phyloP scores from a whole-genome alignment of 2,797 vertebrate genomes.

The Cottoperca gobio region DNA sequence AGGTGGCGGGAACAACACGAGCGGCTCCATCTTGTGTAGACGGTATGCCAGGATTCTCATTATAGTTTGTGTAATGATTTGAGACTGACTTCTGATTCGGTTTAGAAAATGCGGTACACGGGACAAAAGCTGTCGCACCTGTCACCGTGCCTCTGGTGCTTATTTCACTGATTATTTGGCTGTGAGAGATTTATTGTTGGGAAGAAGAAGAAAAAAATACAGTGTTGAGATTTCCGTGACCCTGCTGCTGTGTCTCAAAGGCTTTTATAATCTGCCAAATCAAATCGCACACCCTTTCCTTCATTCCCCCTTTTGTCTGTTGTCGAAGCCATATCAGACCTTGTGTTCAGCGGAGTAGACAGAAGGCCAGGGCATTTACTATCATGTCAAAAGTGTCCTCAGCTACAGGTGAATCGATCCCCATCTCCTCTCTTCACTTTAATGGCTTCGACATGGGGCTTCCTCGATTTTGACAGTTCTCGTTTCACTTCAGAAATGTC shows the following conservation, averaged over 20 bases:
- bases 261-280: slow-evolving; percentile 46
- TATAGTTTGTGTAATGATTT: slow-evolving; percentile 48
- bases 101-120: slow-evolving; percentile 18
- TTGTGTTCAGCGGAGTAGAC: slow-evolving; percentile 51
- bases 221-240: background rate
- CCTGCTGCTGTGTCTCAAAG: background rate
- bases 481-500: slow-evolving; percentile 65
- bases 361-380: slow-evolving; percentile 79
- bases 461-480: slow-evolving; percentile 70
- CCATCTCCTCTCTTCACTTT: slow-evolving; percentile 67
- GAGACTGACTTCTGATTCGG: slow-evolving; percentile 42
- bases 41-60: slow-evolving; percentile 83
- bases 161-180: slow-evolving; percentile 35
- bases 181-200: slow-evolving; percentile 23
- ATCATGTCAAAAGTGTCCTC: slow-evolving; percentile 79
- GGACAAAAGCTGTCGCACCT: slow-evolving; percentile 51
- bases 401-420: slow-evolving; percentile 83
- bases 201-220: slow-evolving; percentile 6
- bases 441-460: slow-evolving; percentile 72
- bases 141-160: slow-evolving; percentile 40
- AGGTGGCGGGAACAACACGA: slow-evolving; percentile 96
- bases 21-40: slow-evolving; percentile 98
- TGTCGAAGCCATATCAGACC: slow-evolving; percentile 37
- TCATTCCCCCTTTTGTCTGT: slow-evolving; percentile 27
- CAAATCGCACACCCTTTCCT: slow-evolving; percentile 35